A percentile compares a stretch with the other conserved stretches of the same genome.
Evolutionary conservation across 64 coral and sea anemone genomes (phyloP).

Genomic region (Anthopleura sola): DNA sequence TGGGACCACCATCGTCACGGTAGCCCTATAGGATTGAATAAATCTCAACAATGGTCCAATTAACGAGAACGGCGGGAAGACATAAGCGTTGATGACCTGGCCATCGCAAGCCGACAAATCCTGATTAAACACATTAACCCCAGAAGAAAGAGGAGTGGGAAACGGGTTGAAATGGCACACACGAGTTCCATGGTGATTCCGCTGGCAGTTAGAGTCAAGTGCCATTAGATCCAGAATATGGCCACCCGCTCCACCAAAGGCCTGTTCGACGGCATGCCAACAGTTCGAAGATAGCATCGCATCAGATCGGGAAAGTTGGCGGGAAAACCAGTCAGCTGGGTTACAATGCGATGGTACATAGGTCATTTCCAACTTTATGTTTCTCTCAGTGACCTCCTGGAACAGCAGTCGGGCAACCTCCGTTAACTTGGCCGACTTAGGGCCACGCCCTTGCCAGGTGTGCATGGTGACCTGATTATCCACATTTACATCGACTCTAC

Average conservation of each 20-base stretch:
- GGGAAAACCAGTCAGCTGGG: too few species aligned
- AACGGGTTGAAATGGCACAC: constrained; percentile 27
- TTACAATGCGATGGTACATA: constrained; percentile 18
- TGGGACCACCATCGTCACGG: too few species aligned
- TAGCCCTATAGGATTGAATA: too few species aligned
- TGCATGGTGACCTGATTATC: constrained; percentile 25
- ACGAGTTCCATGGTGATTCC: not conserved
- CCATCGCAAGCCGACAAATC: not conserved
- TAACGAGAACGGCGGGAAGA: too few species aligned
- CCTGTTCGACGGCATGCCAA: too few species aligned
- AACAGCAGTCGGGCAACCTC: not conserved
- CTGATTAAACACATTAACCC: constrained; percentile 42
- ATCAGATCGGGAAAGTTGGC: too few species aligned
- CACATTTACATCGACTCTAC: not conserved
- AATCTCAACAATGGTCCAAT: too few species aligned
- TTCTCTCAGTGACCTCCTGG: not conserved
- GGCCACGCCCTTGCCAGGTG: constrained; percentile 14
- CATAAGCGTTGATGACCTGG: too few species aligned
- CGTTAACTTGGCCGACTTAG: not conserved
- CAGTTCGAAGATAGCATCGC: too few species aligned
- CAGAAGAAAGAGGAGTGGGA: not conserved
- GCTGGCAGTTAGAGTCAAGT: constrained; percentile 41
- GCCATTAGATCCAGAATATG: constrained; percentile 43
- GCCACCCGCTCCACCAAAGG: constrained; percentile 25
- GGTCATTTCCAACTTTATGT: not conserved